Percentiles rank a stretch among this genome's conserved stretches.
Conservation (phyloP, 2,797 vertebrate genomes). For the Oryzias dopingdopingensis region DNA sequence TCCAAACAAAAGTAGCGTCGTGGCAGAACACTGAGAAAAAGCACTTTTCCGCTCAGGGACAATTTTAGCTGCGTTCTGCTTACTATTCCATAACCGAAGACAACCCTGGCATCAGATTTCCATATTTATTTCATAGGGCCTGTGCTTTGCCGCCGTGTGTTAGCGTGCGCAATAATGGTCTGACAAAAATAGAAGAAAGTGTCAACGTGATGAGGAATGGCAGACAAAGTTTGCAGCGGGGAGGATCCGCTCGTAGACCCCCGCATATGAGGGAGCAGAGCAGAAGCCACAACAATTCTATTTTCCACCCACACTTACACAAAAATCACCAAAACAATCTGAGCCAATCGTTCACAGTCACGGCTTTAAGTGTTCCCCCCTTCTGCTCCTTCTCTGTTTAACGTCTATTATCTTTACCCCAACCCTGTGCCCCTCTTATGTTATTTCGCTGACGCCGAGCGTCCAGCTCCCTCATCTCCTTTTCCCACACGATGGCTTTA, state of each 20-base stretch:
- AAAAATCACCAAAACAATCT: constrained; percentile 32
- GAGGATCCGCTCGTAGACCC: constrained; percentile 13
- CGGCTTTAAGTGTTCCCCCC: constrained; percentile 31
- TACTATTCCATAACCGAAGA: constrained; percentile 32
- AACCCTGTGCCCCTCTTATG: constrained; percentile 19
- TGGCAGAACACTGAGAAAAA: constrained; percentile 12
- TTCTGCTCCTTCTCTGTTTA: constrained; percentile 19
- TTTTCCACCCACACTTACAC: constrained; percentile 56
- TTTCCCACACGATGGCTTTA: constrained; percentile 57
- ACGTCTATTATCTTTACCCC: constrained; percentile 25
- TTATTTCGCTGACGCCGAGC: constrained; percentile 16
- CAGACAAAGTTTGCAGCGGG: constrained; percentile 31
- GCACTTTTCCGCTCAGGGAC: constrained; percentile 24
- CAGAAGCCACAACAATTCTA: constrained; percentile 62
- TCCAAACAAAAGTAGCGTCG: constrained; percentile 18
- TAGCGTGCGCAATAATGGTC: constrained; percentile 14
- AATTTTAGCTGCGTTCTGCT: constrained; percentile 24
- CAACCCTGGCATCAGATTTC: constrained; percentile 40
- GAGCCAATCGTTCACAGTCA: constrained; percentile 29
- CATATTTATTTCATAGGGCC: constrained; percentile 41
- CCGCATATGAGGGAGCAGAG: constrained; percentile 30
- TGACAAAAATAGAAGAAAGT: constrained; percentile 24
- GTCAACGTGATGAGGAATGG: constrained; percentile 8
- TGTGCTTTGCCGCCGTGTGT: neutral
- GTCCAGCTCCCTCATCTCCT: constrained; percentile 28